Base-by-base conservation (phyloP, 2,888 invertebrate species). In the Drosophila atripex region DNA sequence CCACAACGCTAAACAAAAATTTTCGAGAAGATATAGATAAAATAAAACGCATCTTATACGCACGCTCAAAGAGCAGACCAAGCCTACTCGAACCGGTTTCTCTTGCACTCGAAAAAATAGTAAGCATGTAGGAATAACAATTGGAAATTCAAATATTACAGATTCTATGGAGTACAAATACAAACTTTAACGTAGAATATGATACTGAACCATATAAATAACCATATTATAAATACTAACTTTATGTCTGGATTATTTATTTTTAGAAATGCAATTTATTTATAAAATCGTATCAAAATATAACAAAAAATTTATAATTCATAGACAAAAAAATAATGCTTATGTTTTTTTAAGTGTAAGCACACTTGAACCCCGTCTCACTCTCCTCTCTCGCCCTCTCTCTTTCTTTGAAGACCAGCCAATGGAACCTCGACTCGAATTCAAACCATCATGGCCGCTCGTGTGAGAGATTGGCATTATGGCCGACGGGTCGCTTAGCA, bases 401-500 rank as follows among this genome's bases (percentile, higher is more conserved):
- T 57, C 45, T 30, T 28, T 28, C 28, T 9, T 9, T 38, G 46
- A 7, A 38, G 57, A 25, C 38, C 46, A 47, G 30, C 39, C 16
- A 41, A 41, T 41, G 18, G 21, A 21, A 43, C 18, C 43, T 43
- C 18, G 18, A 11, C 16, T 16, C 43, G 18, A 43, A 12, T 18
- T 5, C 39, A 32, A 54, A 46, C 53, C 78, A 72, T 58, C 55
- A 72, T 72, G 72, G 72, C 72, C 61, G 68, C 16, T 71, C 63
- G 68, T 50, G 41, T 52, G 72, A 71, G 66, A 72, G 74, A 63
- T 76, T 76, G 65, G 66, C 68, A 76, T 58, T 51, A 69, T 55
- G 54, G 65, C 72, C 80, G 57, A 51, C 71, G 53, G 56, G 25
- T 32, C 49, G 51, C 61, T 47, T 57, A 64, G 70, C 56, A 47